Base-by-base conservation (phyloP, 2,888 invertebrate species). In the Polyploca ridens region DNA sequence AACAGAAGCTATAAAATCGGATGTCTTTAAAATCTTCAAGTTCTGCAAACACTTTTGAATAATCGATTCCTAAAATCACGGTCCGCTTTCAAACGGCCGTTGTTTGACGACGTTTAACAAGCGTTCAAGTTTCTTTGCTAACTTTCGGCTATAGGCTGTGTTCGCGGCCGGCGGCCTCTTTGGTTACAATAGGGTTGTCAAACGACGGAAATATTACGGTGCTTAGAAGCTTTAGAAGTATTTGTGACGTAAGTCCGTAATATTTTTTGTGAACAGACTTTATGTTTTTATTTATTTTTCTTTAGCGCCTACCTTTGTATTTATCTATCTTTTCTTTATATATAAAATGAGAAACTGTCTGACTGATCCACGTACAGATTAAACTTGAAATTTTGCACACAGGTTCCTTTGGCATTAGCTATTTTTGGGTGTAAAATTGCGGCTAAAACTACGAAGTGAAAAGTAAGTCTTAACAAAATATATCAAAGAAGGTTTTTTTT, bases 71-170 rank as follows among this genome's bases (percentile, higher is more conserved):
- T 19, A n/a, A 54, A 54, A 54, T 54, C 8, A 54, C 19, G 19
- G 16, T 19, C 54, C 54, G n/a, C n/a, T 54, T 54, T 54, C 54
- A 54, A 54, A 19, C 19, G 54, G 19, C 5, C 54, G 54, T 19
- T 54, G 19, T 54, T 54, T 54, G 54, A 54, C 54, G 54, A 19
- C 54, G 16, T n/a, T 54, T 54, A 54, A 54, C 54, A n/a, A 19
- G 19, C 7, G 54, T 10, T 54, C 54, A 54, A 54, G 54, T 54
- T 54, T 54, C 54, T 54, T 54, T 54, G 19, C 10, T 19, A 54
- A 54, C 54, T 54, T 54, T 54, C 10, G 19, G 54, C 19, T n/a
- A 19, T 54, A 19, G 54, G 54, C 54, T 19, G 54, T 54, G 54
- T 54, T 54, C 54, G 8, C 54, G 10, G 54, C 54, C 54, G 19